Evolutionary conservation across 2,797 vertebrate genomes (phyloP), one percentile per base, ranked within the genome.

Genomic region (Phalloptychus januarius): DNA sequence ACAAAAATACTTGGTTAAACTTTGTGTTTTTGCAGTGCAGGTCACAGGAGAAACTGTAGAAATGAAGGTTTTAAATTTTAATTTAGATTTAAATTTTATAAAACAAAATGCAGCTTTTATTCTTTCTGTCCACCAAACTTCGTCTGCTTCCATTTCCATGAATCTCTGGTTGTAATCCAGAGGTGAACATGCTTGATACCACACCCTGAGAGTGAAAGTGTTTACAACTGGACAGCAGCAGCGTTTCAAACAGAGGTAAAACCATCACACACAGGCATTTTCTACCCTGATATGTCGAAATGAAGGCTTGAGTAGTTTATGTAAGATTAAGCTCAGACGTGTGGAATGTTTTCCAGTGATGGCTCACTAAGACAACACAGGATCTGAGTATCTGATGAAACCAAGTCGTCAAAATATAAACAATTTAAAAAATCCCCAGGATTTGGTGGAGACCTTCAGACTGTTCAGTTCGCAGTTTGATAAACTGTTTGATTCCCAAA

Each of bases 401-500:
- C 63, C 63, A 40, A 67, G 20, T 16, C 15, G 2, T 10, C 28
- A 13, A 74, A 44, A 58, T 52, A 40, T 20, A 54, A 45, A 18
- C 25, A 18, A 58, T 15, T 36, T 16, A 15, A 38, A 45, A 52
- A 79, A 33, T 58, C 42, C 6, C 56, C 44, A 25, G 16, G 2
- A 12, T 33, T 74, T 36, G 15, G 20, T 23, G 8, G 38, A 42
- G 28, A 46, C 31, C 16, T 16, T 71, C 12, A 45, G 46, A 71
- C 18, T 7, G 71, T 78, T 52, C 15, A 23, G 40, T 61, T 33
- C 44, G 38, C 7, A 36, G 33, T 79, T 79, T 75, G 54, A 76
- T 65, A 50, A 67, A 54, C 71, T 28, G 78, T 79, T 71, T 42
- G 77, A 83, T 69, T 79, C 36, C 18, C 65, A 69, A 31, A 71